These are phyloP conservation scores for Heteronetta atricapilla DNA, from an alignment of 2,113 vertebrate species.

Conservation along the genomic window DNA sequence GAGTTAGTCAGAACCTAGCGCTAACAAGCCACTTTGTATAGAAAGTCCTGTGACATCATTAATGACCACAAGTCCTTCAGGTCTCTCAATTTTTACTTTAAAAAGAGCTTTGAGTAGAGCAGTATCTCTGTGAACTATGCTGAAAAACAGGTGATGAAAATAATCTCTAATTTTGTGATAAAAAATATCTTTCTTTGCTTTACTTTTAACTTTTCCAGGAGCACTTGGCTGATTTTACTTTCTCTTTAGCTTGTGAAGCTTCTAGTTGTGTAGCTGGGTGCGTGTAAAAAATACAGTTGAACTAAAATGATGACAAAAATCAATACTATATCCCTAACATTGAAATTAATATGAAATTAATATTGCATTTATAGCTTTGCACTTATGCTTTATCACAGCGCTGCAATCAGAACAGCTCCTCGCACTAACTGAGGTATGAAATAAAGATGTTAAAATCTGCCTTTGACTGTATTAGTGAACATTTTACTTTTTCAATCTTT, in stretches of 20 bases:
- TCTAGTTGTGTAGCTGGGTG: neutral
- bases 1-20: neutral
- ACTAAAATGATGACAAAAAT: neutral
- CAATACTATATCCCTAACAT: neutral
- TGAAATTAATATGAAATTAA: neutral
- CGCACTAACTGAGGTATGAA: neutral
- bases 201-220: neutral
- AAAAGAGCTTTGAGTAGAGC: neutral
- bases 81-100: neutral
- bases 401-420: neutral
- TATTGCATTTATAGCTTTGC: neutral
- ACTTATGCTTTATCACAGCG: neutral
- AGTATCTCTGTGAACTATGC: neutral
- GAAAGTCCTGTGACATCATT: neutral
- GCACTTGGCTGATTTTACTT: neutral
- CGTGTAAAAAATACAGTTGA: neutral
- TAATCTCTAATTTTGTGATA: neutral
- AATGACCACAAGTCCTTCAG: neutral
- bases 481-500: neutral
- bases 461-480: neutral
- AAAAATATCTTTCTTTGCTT: neutral
- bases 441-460: slow-evolving; percentile 6
- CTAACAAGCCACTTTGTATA: neutral
- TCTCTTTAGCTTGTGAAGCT: neutral
- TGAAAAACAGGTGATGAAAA: neutral